Base-by-base conservation (phyloP, 2,797 vertebrate genomes). In the Sebastes oblongus region DNA sequence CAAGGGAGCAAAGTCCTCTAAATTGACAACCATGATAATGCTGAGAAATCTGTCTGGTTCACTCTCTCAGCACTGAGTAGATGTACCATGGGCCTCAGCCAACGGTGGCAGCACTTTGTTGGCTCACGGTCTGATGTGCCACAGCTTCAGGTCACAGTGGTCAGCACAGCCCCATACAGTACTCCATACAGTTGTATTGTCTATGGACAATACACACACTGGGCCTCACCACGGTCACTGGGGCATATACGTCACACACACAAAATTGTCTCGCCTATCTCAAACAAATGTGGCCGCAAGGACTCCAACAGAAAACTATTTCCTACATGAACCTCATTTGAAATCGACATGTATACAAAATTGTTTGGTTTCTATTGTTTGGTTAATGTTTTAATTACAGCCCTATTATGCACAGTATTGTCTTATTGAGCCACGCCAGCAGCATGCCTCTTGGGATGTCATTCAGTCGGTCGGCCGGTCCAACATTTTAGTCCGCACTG, bases 91-190 rank as follows among this genome's bases (percentile, higher is more conserved):
- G 60, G 61, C 64, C 18, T 22, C n/a, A 1, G 62, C 66, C 69
- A 62, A 36, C 30, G 22, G 64, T 36, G 66, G 74, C 78, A 64
- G 61, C 39, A 24, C 13, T 71, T 82, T 82, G 20, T 73, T 78
- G 84, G 81, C 80, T 74, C 5, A 0, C 3, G 18, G 59, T 77
- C 32, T 14, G 67, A 27, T 71, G 75, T 54, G 77, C 61, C 82
- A 88, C 89, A 88, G 90, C 88, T 91, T 92, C 68, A 76, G 88
- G 90, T 93, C 89, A 88, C 22, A 10, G 77, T 65, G 86, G 84
- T 89, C 89, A 80, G 65, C 14, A 18, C 82, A 64, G 79, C 71
- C 74, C 77, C 86, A 72, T 22, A 77, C 62, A 16, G 75, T 34
- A 68, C 65, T 60, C n/a, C 24, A 25, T 67, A 75, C 65, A 62